Base-by-base conservation (phyloP, 2,797 vertebrate species). In the Phalanger gymnotis region DNA sequence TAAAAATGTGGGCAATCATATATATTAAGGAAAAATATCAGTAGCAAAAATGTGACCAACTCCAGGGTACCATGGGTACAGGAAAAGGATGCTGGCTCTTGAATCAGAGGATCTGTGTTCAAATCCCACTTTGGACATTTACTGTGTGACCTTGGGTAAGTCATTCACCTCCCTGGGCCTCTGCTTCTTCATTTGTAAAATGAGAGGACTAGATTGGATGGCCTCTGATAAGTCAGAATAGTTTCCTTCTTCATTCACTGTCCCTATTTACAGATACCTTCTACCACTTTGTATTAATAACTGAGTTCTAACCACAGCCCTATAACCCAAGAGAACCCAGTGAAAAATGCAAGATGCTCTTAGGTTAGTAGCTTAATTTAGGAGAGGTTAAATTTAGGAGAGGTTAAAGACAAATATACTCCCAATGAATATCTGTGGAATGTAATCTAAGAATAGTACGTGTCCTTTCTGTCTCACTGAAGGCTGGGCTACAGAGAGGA, bases 321-420 rank as follows among this genome's bases (percentile, higher is more conserved):
- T 27, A 3, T 87, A 47, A 87, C 40, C 40, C 34, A 81, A 81
- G 73, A 87, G 73, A 93, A 91, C 58, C 92, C 94, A 94, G 56
- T 91, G 73, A 94, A 51, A 96, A 96, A 94, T 53, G 90, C 87
- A 92, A 54, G 61, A 34, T 95, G 96, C 22, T 58, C 87, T 54
- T 73, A 56, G 66, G 58, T 54, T 92, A 61, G 90, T 40, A 90
- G 90, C 73, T 87, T 95, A 96, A 61, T 53, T 91, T 9, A 5
- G 14, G 91, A 16, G 19, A 66, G 47, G 91, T 90, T 58, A 95
- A 95, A 51, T 53, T 92, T 6, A 7, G 19, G 92, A 19, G 22
- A 87, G 47, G 91, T 91, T 58, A 95, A 95, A 51, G 92, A 40
- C 54, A 93, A 95, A 91, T 87, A 96, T 73, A 40, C 47, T 55